These are phyloP conservation scores for Nannospalax galili DNA, from an alignment of 2,113 vertebrate species.

Conservation along the genomic window DNA sequence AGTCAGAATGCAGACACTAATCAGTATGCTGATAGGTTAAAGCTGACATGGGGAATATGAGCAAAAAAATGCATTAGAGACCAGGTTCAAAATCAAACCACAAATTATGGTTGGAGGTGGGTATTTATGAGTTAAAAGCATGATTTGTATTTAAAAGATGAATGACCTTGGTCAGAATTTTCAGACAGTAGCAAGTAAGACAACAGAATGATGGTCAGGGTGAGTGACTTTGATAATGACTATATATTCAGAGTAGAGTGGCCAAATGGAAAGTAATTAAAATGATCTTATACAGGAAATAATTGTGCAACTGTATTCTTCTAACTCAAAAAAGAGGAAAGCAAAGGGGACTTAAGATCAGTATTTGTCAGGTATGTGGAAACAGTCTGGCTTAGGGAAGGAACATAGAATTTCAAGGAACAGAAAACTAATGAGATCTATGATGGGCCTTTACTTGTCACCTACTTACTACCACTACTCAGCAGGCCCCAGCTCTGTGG, in stretches of 20 bases:
- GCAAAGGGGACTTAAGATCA: background rate
- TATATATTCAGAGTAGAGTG: background rate
- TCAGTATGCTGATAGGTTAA: background rate
- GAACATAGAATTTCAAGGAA: background rate
- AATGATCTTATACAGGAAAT: background rate
- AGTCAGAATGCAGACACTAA: background rate
- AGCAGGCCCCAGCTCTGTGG: fast-evolving
- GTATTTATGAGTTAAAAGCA: background rate
- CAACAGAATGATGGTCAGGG: background rate
- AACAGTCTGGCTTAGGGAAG: background rate
- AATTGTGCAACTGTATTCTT: background rate
- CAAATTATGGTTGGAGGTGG: background rate
- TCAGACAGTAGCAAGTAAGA: background rate
- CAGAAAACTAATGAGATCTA: background rate
- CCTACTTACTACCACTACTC: background rate
- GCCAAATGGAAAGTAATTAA: background rate
- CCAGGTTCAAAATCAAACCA: background rate
- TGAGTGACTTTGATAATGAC: background rate
- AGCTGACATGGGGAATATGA: background rate
- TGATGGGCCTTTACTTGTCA: background rate
- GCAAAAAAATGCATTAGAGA: background rate
- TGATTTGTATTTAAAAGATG: background rate
- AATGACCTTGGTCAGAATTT: background rate
- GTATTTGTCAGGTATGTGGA: constrained; percentile 33
- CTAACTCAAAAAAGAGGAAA: constrained; percentile 22